Percentiles rank a stretch among this genome's conserved stretches.
Conservation (phyloP, 2,797 vertebrate species). For the Gymnodraco acuticeps region DNA sequence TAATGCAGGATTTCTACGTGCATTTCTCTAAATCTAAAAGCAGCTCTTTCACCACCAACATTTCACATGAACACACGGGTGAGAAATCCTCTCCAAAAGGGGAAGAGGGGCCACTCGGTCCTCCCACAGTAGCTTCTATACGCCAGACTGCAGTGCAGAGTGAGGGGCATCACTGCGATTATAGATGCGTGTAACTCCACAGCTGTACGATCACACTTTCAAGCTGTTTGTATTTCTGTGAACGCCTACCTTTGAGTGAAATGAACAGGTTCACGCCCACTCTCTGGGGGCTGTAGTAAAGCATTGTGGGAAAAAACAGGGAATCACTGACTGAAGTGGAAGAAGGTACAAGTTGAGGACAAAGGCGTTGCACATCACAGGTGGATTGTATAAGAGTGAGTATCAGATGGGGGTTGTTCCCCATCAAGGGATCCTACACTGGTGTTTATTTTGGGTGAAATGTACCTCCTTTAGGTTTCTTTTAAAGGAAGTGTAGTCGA, state of each 20-base stretch:
- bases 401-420: background rate
- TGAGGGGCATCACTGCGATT: constrained; percentile 33
- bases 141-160: constrained; percentile 43
- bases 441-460: background rate
- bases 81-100: background rate
- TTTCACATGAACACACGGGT: constrained; percentile 8
- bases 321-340: constrained; percentile 55
- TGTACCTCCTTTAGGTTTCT: constrained; percentile 3
- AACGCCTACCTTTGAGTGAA: constrained; percentile 62
- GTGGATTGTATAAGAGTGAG: constrained; percentile 36
- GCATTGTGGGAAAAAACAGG: constrained; percentile 61
- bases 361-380: constrained; percentile 45
- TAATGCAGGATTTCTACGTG: background rate
- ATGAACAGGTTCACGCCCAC: constrained; percentile 67
- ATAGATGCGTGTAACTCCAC: constrained; percentile 23
- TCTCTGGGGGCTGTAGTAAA: constrained; percentile 60
- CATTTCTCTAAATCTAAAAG: background rate
- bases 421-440: background rate
- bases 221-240: constrained; percentile 45
- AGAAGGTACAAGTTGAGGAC: constrained; percentile 48
- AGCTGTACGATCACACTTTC: constrained; percentile 49
- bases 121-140: constrained; percentile 10
- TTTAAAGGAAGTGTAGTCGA: background rate
- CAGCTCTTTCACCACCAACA: background rate
- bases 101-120: background rate